A percentile compares a stretch with the other conserved stretches of the same genome.
Evolutionary conservation across 2,113 vertebrate genomes (phyloP).

Genomic region (Sinocyclocheilus maitianheensis): DNA sequence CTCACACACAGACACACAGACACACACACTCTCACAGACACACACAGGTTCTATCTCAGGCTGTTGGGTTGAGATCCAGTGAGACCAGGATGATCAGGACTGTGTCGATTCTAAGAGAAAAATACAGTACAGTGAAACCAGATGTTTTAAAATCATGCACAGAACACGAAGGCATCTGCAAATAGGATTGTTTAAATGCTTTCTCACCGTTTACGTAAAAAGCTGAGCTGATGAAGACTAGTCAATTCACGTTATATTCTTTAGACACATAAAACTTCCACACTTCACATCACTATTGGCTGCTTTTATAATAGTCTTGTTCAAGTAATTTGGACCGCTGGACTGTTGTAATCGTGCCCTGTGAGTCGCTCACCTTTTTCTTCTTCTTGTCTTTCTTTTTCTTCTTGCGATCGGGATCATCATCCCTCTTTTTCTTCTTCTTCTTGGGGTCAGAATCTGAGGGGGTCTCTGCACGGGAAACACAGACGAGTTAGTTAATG

Average conservation of each 20-base stretch:
- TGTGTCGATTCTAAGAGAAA: conserved; percentile 87
- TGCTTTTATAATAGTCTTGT: no score
- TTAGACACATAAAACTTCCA: no score
- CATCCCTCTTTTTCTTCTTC: conserved; percentile 98
- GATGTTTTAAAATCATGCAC: background rate
- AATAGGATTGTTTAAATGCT: no score
- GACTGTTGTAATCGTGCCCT: background rate
- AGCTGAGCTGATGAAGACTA: no score
- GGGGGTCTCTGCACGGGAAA: conserved; percentile 83
- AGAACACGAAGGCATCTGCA: background rate
- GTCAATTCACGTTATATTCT: background rate
- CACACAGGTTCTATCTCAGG: conserved; percentile 79
- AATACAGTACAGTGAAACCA: background rate
- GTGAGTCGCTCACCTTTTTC: conserved; percentile 83
- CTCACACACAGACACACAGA: background rate
- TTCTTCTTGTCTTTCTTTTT: conserved; percentile 99
- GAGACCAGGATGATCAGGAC: conserved; percentile 91
- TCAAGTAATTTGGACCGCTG: background rate
- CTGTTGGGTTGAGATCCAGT: conserved; percentile 93
- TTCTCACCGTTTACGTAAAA: no score
- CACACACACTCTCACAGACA: conserved; percentile 49
- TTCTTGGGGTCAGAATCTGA: conserved; percentile 98
- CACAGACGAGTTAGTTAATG: background rate
- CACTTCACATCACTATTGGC: no score
- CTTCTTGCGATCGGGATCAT: conserved; percentile 93